Percentiles rank a stretch among this genome's conserved stretches.
phyloP scores from a whole-genome alignment of 2,888 invertebrate genomes.

The Euclidia mi region DNA sequence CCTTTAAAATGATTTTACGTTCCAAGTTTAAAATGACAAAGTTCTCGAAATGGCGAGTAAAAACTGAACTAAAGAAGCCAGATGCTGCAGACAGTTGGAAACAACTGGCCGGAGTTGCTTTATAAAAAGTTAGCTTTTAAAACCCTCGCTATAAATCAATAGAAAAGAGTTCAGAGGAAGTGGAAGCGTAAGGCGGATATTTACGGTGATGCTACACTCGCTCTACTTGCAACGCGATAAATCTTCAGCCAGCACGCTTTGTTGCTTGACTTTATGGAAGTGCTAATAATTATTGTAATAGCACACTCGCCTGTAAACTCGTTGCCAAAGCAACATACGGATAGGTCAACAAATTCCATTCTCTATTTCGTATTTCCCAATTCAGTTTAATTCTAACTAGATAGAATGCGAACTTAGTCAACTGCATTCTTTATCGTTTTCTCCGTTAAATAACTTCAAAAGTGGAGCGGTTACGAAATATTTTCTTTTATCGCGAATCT shows the following conservation, averaged over 20 bases:
- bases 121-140: slow-evolving; percentile 88
- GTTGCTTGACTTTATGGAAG: slow-evolving; percentile 75
- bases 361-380: slow-evolving; percentile 13
- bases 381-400: slow-evolving; percentile 16
- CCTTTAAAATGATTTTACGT: slow-evolving; percentile 70
- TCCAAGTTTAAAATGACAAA: slow-evolving; percentile 82
- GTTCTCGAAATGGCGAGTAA: slow-evolving; percentile 78
- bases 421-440: slow-evolving; percentile 26
- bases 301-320: slow-evolving; percentile 34
- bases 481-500: slow-evolving; percentile 45
- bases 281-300: slow-evolving; percentile 68
- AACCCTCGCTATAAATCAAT: slow-evolving; percentile 86
- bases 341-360: slow-evolving; percentile 26
- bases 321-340: slow-evolving; percentile 26
- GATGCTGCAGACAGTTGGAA: slow-evolving; percentile 88
- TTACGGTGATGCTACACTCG: slow-evolving; percentile 80
- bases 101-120: slow-evolving; percentile 84
- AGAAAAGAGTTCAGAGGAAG: slow-evolving; percentile 81
- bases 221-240: slow-evolving; percentile 72
- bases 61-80: slow-evolving; percentile 84
- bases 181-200: slow-evolving; percentile 81
- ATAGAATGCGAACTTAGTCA: slow-evolving; percentile 15
- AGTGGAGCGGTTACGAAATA: slow-evolving; percentile 32
- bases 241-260: slow-evolving; percentile 76
- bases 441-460: slow-evolving; percentile 22